These are phyloP conservation scores for Urocolius indicus DNA, from an alignment of 2,113 vertebrate genomes.

Conservation along the genomic window DNA sequence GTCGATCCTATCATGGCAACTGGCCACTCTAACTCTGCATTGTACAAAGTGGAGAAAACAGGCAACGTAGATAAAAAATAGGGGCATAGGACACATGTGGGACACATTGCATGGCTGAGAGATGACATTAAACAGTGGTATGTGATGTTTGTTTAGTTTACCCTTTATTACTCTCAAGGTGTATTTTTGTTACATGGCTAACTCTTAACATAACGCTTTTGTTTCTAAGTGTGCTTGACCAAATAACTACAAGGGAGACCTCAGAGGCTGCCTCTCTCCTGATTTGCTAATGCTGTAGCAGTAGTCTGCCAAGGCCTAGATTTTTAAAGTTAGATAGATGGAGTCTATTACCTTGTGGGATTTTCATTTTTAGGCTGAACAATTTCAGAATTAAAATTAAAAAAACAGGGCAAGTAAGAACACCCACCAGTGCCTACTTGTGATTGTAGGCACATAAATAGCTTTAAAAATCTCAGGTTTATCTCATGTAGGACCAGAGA, in stretches of 20 bases:
- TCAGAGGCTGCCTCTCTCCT: background rate
- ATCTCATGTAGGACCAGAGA: background rate
- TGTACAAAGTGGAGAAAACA: background rate
- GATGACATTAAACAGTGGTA: background rate
- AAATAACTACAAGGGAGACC: background rate
- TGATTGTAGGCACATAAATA: constrained; percentile 17
- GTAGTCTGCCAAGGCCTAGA: background rate
- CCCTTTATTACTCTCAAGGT: background rate
- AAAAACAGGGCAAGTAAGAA: constrained; percentile 47
- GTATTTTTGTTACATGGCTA: background rate
- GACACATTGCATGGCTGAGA: background rate
- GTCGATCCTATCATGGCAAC: background rate
- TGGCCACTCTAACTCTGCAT: too few relatives aligned
- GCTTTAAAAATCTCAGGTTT: constrained; percentile 7
- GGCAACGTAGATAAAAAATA: background rate
- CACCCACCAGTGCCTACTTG: constrained; percentile 19
- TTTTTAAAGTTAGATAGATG: constrained; percentile 1
- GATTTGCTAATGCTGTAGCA: background rate
- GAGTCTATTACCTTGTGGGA: background rate
- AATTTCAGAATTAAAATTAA: constrained; percentile 54
- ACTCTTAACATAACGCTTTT: background rate
- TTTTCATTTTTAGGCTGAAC: constrained; percentile 36
- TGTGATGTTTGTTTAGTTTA: background rate
- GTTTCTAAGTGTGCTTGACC: background rate
- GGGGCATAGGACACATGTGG: background rate